A percentile compares a stretch with the other conserved stretches of the same genome.
Conservation (phyloP, 2,888 invertebrate genomes). For the Tipula vernalis region DNA sequence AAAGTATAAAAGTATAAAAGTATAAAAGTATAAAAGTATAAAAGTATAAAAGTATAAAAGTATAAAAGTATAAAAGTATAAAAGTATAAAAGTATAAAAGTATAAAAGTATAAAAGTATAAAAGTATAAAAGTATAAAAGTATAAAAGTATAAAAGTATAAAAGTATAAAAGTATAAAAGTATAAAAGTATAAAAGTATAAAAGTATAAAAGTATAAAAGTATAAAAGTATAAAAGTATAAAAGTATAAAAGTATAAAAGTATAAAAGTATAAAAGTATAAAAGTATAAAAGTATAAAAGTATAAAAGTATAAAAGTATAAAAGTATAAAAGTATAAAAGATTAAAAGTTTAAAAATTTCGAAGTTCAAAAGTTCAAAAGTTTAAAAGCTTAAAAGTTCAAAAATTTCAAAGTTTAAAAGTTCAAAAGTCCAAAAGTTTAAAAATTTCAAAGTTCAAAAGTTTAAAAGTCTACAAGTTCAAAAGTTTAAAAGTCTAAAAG, state of each 20-base stretch:
- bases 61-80: not conserved
- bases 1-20: not conserved
- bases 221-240: not conserved
- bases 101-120: not conserved
- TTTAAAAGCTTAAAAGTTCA: no score
- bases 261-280: not conserved
- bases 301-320: not conserved
- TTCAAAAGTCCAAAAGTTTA: no score
- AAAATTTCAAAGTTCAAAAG: no score
- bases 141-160: not conserved
- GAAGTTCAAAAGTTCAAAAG: no score
- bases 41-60: not conserved
- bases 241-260: not conserved
- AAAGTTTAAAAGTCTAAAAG: no score
- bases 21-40: not conserved
- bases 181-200: not conserved
- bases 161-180: not conserved
- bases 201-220: not conserved
- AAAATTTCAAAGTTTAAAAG: no score
- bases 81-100: not conserved
- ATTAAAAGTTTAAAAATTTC: no score
- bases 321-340: no score
- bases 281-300: not conserved
- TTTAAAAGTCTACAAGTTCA: no score
- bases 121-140: not conserved